Conservation (phyloP, 1,140 invertebrate genomes). For the Eurytemora carolleeae region DNA sequence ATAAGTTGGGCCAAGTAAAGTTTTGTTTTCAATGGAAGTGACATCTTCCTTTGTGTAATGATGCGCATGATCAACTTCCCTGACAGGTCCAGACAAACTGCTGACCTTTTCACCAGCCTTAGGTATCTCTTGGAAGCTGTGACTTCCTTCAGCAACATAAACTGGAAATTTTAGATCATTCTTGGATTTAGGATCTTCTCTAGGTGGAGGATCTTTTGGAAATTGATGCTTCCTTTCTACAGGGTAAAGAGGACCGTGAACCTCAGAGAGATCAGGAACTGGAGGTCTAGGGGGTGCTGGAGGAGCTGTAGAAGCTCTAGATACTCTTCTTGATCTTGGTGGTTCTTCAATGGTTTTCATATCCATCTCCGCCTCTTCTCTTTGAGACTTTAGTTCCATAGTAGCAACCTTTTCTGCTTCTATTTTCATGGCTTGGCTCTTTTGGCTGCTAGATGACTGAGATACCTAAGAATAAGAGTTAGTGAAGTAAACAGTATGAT, state of each 20-base stretch:
- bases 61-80: constrained; percentile 7
- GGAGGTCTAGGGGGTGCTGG: background rate
- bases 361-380: background rate
- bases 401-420: background rate
- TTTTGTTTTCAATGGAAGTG: constrained; percentile 4
- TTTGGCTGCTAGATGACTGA: too few relatives aligned
- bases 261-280: background rate
- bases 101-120: background rate
- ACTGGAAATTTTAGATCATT: constrained; percentile 10
- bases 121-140: constrained; percentile 8
- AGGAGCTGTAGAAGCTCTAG: background rate
- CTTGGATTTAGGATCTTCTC: background rate
- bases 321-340: background rate
- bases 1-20: background rate
- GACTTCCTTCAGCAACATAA: constrained; percentile 1
- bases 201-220: constrained; percentile 5
- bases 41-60: constrained; percentile 9
- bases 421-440: too few relatives aligned
- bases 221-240: constrained; percentile 11
- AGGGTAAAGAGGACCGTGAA: constrained; percentile 8
- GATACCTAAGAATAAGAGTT: too few relatives aligned
- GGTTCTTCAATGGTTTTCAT: background rate
- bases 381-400: background rate
- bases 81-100: background rate
- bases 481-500: too few relatives aligned